Conservation (phyloP, 2,888 invertebrate genomes). For the Acleris laterana region DNA sequence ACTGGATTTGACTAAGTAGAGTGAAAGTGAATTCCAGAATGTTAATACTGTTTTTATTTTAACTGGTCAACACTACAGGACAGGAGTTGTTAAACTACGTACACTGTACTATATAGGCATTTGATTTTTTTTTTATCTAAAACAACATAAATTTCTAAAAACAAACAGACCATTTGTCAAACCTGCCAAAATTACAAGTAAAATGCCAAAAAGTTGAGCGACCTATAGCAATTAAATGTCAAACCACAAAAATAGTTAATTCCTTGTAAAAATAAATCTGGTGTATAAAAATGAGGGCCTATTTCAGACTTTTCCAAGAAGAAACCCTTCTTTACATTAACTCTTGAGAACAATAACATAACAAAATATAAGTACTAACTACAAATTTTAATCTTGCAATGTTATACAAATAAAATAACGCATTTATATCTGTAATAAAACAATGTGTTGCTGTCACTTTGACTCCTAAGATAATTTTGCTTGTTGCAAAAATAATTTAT, state of each 20-base stretch:
- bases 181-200: background rate
- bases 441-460: slow-evolving; percentile 36
- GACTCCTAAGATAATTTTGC: slow-evolving; percentile 40
- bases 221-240: slow-evolving; percentile 7
- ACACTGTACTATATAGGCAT: too few relatives aligned
- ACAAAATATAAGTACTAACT: slow-evolving; percentile 3
- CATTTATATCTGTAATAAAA: slow-evolving; percentile 19
- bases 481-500: slow-evolving; percentile 49
- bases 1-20: too few relatives aligned
- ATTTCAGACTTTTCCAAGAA: background rate
- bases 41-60: too few relatives aligned
- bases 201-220: slow-evolving; percentile 10
- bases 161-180: background rate
- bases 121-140: too few relatives aligned
- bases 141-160: background rate
- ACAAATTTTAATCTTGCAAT: background rate
- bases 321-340: background rate
- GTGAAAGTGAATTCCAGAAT: too few relatives aligned
- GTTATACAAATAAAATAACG: background rate
- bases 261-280: background rate
- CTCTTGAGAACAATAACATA: background rate
- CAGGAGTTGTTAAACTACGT: too few relatives aligned
- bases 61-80: too few relatives aligned
- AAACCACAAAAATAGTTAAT: background rate
- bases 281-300: slow-evolving; percentile 12